Evolutionary conservation across 2,797 vertebrate genomes (phyloP), one percentile per base, ranked within the genome.

Genomic region (Otolemur crassicaudatus): DNA sequence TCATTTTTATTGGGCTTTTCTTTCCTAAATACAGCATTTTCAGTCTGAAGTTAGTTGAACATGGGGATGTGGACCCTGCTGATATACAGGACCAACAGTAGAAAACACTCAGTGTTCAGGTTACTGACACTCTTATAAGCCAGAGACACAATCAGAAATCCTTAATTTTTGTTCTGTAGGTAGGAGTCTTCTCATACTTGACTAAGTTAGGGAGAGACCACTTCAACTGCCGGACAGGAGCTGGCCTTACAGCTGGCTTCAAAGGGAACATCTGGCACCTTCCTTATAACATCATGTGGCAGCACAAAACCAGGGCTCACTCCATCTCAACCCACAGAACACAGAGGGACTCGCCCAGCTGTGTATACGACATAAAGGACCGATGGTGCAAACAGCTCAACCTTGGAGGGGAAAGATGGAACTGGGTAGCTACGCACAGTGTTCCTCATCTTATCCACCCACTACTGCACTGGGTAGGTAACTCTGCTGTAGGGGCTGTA

Each of bases 101-200:
- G 34, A 85, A 91, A 91, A 72, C 72, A 56, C 73, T 87, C 19
- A 40, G 90, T 23, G 27, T 58, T 85, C 43, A 63, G 20, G 43
- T 31, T 80, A 53, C 49, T 61, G 31, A 10, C 9, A 11, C 63
- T 31, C 34, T 77, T 67, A 72, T 17, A 81, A 73, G 63, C 61
- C 23, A 91, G 34, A 90, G 49, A 34, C 7, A 58, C 2, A 23
- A 34, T 73, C 81, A 77, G 31, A 70, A 84, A 61, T n/a, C 29
- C 53, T 70, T 69, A 43, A 43, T 19, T 17, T n/a, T 27, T 90
- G n/a, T 27, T 87, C 65, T 67, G 61, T 84, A 40, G 37, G 70
- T 1, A n/a, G n/a, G 13, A 56, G 37, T n/a, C 20, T 72, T 63
- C 53, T n/a, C 72, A 19, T 0, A 56, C 60, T 25, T 67, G 3